phyloP scores from a whole-genome alignment of 2,888 invertebrate species.

The Cerastis rubricosa region DNA sequence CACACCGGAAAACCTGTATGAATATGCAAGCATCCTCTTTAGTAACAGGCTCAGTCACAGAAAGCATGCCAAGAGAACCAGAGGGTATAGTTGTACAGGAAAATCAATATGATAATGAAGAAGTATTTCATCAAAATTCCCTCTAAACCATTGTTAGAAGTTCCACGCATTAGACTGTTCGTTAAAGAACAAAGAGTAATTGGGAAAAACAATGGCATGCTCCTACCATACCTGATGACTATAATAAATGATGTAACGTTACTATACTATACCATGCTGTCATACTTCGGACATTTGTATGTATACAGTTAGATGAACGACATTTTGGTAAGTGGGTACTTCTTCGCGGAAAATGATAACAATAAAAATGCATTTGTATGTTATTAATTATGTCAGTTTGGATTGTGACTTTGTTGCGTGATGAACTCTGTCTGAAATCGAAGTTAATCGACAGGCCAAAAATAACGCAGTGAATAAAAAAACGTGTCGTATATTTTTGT shows the following conservation, averaged over 20 bases:
- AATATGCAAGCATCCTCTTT: background rate
- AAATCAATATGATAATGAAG: conserved; percentile 6
- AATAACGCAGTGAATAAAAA: background rate
- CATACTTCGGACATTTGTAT: conserved; percentile 36
- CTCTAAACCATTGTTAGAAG: conserved; percentile 23
- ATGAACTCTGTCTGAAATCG: background rate
- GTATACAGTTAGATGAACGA: conserved; percentile 28
- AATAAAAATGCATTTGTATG: conserved; percentile 42
- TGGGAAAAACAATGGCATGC: conserved; percentile 50
- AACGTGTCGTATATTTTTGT: background rate
- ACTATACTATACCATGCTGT: conserved; percentile 16
- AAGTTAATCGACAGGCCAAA: background rate
- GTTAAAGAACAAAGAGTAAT: conserved; percentile 59
- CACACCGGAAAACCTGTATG: background rate
- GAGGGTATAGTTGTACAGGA: background rate
- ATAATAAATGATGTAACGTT: conserved; percentile 46
- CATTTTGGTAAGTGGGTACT: conserved; percentile 33
- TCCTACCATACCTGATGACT: conserved; percentile 37
- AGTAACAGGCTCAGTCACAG: background rate
- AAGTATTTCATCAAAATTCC: conserved; percentile 35
- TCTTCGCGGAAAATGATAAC: conserved; percentile 26
- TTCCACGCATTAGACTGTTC: conserved; percentile 36
- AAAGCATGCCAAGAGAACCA: background rate
- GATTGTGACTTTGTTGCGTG: conserved; percentile 18
- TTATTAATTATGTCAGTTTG: conserved; percentile 27